These are phyloP conservation scores for Hippolais icterina DNA, from an alignment of 2,113 vertebrate genomes.

Conservation along the genomic window DNA sequence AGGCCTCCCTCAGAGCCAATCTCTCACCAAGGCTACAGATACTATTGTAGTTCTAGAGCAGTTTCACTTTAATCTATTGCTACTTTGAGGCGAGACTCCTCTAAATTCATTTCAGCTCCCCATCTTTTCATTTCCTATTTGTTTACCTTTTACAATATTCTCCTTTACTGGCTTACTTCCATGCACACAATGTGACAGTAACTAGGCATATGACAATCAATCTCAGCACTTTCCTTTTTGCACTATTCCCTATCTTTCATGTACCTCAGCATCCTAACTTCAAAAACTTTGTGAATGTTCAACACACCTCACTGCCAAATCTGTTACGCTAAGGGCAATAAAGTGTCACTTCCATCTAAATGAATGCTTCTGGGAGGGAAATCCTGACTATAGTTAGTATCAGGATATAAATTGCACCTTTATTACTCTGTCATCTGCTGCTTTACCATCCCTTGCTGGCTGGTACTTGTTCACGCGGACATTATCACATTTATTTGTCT, in stretches of 20 bases:
- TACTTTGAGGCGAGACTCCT: not conserved
- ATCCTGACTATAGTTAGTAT: not conserved
- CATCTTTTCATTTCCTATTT: not conserved
- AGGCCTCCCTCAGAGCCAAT: not conserved
- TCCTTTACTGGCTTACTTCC: not conserved
- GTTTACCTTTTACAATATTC: not conserved
- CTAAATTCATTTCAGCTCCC: not conserved
- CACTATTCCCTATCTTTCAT: not conserved
- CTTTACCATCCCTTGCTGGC: not conserved
- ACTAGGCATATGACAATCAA: not conserved
- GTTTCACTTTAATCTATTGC: not conserved
- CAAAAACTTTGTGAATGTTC: not conserved
- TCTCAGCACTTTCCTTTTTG: not conserved
- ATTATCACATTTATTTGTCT: constrained; percentile 44
- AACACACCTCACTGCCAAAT: not conserved
- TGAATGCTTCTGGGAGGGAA: not conserved
- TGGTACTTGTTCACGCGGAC: not conserved
- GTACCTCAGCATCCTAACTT: not conserved
- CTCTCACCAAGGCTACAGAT: not conserved
- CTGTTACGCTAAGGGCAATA: not conserved
- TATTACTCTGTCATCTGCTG: not conserved
- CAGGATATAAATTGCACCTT: constrained; percentile 45
- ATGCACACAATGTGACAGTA: not conserved
- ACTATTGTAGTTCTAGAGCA: not conserved
- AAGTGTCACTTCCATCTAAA: not conserved